Base-by-base conservation (phyloP, 2,888 invertebrate genomes). In the Deilephila elpenor region DNA sequence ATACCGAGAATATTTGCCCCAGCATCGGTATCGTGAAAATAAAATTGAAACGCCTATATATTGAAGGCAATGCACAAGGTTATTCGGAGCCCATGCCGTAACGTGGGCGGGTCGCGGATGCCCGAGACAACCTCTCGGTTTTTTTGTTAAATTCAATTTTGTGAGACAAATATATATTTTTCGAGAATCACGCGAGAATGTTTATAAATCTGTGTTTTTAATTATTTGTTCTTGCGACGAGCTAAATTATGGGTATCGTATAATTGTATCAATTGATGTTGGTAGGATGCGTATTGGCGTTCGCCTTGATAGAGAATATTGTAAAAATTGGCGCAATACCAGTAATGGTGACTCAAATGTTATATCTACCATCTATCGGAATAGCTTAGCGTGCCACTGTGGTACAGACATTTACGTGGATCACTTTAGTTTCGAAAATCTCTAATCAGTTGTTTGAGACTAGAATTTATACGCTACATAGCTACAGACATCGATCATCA, bases 21-120 rank as follows among this genome's bases (percentile, higher is more conserved):
- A 25, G 59, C 14, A 29, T 29, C 60, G 29, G 14, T n/a, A 37
- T 34, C 19, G 61, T 32, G 14, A 5, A 64, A 64, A 64, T 44
- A 20, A 64, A 67, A 51, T 44, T 51, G 14, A 25, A 67, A 67
- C 51, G 20, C 51, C 44, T 51, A 51, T 67, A 51, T 67, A 44
- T 51, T 67, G 25, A 20, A 67, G 44, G 6, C 67, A 25, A 67
- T 51, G 67, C 51, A 67, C 44, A 44, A 64, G 44, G 67, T 44
- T 67, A 67, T 51, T 67, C 25, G 44, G 25, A 51, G 20, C 25
- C 67, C 67, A 5, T 25, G 5, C 14, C 14, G 17, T 51, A 37
- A 29, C 51, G 67, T 44, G 25, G 67, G 67, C 51, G 51, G 44
- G 44, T 11, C 44, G 64, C n/a, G 44, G 67, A 25, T 51, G 17